Conservation (phyloP, 2,113 vertebrate genomes). For the Callopanchax toddi region DNA sequence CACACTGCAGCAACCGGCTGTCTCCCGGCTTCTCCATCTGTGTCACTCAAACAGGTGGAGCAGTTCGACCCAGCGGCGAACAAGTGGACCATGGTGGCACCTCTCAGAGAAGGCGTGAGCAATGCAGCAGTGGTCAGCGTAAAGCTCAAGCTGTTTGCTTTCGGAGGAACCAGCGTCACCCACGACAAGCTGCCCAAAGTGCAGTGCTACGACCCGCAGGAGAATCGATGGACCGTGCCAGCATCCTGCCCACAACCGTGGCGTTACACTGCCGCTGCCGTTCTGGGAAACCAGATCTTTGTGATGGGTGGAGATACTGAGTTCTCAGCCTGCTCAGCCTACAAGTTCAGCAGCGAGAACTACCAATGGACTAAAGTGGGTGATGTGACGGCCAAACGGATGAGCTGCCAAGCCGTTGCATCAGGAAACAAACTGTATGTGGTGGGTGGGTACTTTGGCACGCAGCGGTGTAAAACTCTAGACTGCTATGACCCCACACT, state of each 20-base stretch:
- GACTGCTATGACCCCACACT: conserved; percentile 86
- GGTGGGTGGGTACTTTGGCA: conserved; percentile 87
- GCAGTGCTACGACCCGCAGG: conserved; percentile 85
- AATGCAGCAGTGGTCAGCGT: conserved; percentile 87
- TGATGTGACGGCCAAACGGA: conserved; percentile 84
- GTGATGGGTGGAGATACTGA: conserved; percentile 87
- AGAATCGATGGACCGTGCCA: conserved; percentile 85
- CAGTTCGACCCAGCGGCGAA: conserved; percentile 85
- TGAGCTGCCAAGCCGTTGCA: conserved; percentile 87
- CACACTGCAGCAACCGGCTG: conserved; percentile 85
- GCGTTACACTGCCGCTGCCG: conserved; percentile 86
- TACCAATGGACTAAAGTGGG: conserved; percentile 89
- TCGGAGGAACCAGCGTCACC: conserved; percentile 85
- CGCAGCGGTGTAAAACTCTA: conserved; percentile 86
- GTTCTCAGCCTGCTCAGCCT: conserved; percentile 86
- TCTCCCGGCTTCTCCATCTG: conserved; percentile 85
- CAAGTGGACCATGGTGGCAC: conserved; percentile 87
- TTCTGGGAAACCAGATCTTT: conserved; percentile 85
- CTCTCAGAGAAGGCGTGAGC: conserved; percentile 85
- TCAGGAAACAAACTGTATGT: conserved; percentile 87
- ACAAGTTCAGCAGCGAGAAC: conserved; percentile 85
- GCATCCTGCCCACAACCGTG: conserved; percentile 85
- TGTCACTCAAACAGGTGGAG: conserved; percentile 87
- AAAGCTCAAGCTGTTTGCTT: conserved; percentile 86
- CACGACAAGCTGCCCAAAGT: conserved; percentile 86